Percentiles rank a stretch among this genome's conserved stretches.
phyloP scores from a whole-genome alignment of 2,113 vertebrate species.

The Malurus alboscapulatus region DNA sequence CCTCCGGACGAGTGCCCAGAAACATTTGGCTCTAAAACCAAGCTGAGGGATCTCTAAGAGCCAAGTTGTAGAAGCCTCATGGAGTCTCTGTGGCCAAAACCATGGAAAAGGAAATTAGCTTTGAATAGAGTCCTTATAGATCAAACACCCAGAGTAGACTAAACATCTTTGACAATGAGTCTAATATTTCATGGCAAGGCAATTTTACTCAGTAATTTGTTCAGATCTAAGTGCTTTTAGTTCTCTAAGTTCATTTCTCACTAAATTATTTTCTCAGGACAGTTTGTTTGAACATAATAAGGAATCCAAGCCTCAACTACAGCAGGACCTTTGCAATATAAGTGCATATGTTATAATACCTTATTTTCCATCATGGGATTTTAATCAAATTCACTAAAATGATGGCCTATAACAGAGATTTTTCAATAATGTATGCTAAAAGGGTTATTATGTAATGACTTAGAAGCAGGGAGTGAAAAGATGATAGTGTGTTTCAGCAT shows the following conservation, averaged over 20 bases:
- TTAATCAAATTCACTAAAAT: conserved; percentile 72
- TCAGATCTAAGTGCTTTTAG: conserved; percentile 68
- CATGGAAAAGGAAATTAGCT: conserved; percentile 65
- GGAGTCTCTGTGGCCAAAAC: conserved; percentile 33
- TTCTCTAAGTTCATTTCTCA: conserved; percentile 73
- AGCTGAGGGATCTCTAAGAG: conserved; percentile 8
- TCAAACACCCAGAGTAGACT: conserved; percentile 70
- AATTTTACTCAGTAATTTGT: conserved; percentile 76
- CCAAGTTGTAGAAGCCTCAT: conserved; percentile 10
- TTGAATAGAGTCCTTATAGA: conserved; percentile 63
- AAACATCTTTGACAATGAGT: conserved; percentile 75
- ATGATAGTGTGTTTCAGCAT: conserved; percentile 28
- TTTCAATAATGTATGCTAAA: conserved; percentile 73
- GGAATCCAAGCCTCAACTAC: neutral
- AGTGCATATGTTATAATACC: conserved; percentile 49
- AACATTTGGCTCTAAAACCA: conserved; percentile 18
- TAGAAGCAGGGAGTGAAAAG: conserved; percentile 57
- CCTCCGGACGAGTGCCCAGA: conserved; percentile 39
- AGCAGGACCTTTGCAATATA: conserved; percentile 31
- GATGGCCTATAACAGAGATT: conserved; percentile 51
- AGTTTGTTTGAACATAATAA: conserved; percentile 69
- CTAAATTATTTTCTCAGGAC: conserved; percentile 75
- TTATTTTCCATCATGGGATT: conserved; percentile 64
- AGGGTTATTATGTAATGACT: conserved; percentile 65
- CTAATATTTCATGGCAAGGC: conserved; percentile 73